Evolutionary conservation across 2,113 vertebrate genomes (phyloP).

Genomic region (Acanthochromis polyacanthus): DNA sequence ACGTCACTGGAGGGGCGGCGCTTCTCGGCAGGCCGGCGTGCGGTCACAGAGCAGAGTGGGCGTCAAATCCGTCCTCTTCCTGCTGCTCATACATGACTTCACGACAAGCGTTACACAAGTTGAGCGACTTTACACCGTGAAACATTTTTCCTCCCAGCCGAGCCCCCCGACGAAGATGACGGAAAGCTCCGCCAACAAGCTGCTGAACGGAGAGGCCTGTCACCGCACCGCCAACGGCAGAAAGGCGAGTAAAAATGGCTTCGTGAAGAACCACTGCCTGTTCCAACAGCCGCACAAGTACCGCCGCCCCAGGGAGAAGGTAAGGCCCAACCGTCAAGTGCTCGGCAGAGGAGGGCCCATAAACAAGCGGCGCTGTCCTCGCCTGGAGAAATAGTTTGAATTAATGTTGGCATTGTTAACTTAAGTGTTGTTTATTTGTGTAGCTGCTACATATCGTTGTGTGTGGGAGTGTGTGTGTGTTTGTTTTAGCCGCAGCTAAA

Average conservation of each 20-base stretch:
- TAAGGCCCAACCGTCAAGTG: slow-evolving; percentile 72
- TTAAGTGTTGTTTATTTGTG: rapidly evolving
- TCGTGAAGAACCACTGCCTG: slow-evolving; percentile 80
- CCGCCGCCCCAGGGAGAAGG: slow-evolving; percentile 77
- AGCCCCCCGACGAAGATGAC: slow-evolving; percentile 74
- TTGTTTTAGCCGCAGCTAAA: neutral
- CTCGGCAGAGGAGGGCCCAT: neutral
- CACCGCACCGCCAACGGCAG: slow-evolving; percentile 68
- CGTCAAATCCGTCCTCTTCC: slow-evolving; percentile 41
- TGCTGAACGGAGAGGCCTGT: slow-evolving; percentile 77
- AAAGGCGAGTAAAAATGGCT: slow-evolving; percentile 79
- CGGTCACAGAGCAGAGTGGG: slow-evolving; percentile 63
- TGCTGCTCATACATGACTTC: slow-evolving; percentile 60
- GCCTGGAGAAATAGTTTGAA: neutral
- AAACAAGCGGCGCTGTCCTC: neutral
- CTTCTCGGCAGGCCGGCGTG: slow-evolving; percentile 55
- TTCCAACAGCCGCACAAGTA: slow-evolving; percentile 78
- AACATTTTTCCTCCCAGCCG: neutral
- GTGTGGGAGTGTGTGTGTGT: neutral
- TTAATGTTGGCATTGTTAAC: neutral
- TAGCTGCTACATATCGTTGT: neutral
- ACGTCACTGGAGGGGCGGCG: slow-evolving; percentile 52
- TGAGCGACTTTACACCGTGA: slow-evolving; percentile 26
- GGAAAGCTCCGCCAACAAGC: slow-evolving; percentile 79
- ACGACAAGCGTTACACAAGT: slow-evolving; percentile 47